phyloP scores from a whole-genome alignment of 2,888 invertebrate genomes.

The Gandaritis pyraliata region DNA sequence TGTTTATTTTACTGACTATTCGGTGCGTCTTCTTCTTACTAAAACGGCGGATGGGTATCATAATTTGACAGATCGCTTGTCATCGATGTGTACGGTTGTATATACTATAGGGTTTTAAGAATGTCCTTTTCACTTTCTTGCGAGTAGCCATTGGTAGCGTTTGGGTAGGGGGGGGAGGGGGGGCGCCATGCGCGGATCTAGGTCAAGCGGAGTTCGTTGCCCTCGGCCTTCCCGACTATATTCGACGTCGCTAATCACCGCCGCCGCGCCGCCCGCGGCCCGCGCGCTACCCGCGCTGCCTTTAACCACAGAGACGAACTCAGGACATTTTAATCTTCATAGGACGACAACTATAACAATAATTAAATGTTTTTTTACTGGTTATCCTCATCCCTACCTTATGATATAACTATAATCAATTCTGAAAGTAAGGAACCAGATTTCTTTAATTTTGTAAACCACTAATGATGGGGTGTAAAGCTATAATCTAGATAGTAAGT shows the following conservation, averaged over 20 bases:
- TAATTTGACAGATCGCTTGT: slow-evolving; percentile 12
- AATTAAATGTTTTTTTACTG: not conserved
- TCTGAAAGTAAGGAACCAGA: too few species aligned
- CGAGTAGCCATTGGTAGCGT: slow-evolving; percentile 45
- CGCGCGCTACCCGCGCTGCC: slow-evolving; percentile 48
- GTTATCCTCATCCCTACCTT: not conserved
- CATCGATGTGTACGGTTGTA: slow-evolving; percentile 30
- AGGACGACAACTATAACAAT: not conserved
- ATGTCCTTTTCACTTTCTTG: slow-evolving; percentile 80
- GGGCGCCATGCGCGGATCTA: slow-evolving; percentile 68
- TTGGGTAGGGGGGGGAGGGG: slow-evolving; percentile 46
- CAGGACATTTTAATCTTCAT: slow-evolving; percentile 16
- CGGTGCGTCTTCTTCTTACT: slow-evolving; percentile 20
- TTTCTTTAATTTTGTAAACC: too few species aligned
- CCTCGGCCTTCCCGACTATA: slow-evolving; percentile 84
- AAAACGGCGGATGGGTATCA: slow-evolving; percentile 7
- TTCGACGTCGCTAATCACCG: slow-evolving; percentile 80
- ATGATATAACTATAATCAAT: too few species aligned
- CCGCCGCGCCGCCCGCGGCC: slow-evolving; percentile 43
- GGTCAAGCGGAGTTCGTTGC: slow-evolving; percentile 84
- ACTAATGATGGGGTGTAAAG: too few species aligned
- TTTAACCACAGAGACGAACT: slow-evolving; percentile 58
- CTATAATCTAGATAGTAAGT: too few species aligned
- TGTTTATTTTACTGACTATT: slow-evolving; percentile 13
- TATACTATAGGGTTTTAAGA: slow-evolving; percentile 51